Base-by-base conservation (phyloP, 2,113 vertebrate species). In the Clarias macrocephalus region DNA sequence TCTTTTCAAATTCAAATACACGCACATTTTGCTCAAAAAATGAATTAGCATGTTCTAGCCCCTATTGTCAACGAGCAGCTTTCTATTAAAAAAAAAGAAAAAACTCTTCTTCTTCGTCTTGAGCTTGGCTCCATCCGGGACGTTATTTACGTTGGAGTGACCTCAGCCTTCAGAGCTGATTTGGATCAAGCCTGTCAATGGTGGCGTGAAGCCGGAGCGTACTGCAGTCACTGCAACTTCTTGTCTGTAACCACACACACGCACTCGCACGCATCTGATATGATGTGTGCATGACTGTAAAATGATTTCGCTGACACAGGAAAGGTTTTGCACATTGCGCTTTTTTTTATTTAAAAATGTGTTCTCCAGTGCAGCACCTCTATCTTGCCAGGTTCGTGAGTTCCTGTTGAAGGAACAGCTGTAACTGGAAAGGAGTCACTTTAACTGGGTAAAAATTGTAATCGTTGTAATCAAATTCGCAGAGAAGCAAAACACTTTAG, bases 111-210 rank as follows among this genome's bases (percentile, higher is more conserved):
- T 70, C 33, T 88, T 85, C 48, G 48, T 48, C 72, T 77, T 33
- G 83, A 37, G 85, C 85, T 62, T 62, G 56, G 84, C 82, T 86
- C 70, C 5, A 52, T 87, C 83, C 68, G 54, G 30, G 92, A 93
- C 94, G 92, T 95, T 95, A 93, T 95, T 95, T 94, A 93, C 93
- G 93, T 93, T 93, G 92, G 90, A 94, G 92, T 95, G 94, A 94
- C 94, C 93, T 92, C 93, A 94, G 93, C 95, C 93, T 93, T 95
- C 95, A 91, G 91, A 92, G 89, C 90, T 83, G 89, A 94, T 95
- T 95, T 96, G 94, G 93, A 94, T 95, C 94, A 95, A 95, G 95
- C 93, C 92, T 94, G 93, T 94, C 93, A 93, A 93, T 93, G 93
- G 94, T 90, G 92, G 93, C 93, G 92, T 95, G 93, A 95, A 95